Conservation (phyloP, 2,797 vertebrate species). For the Tragelaphus oryx region DNA sequence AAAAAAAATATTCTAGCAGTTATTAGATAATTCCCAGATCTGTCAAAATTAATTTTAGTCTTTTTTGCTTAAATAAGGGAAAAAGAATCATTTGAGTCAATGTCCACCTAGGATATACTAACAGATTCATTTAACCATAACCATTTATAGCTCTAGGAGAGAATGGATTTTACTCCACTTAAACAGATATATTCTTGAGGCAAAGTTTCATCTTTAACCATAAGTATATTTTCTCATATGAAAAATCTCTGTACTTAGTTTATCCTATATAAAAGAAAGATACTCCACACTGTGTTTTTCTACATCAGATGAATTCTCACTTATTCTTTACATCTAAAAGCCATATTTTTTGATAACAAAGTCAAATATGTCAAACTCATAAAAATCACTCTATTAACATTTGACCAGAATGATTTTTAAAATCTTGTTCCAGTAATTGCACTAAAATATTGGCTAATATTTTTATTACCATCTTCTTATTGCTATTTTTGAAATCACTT, state of each 20-base stretch:
- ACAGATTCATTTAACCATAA: neutral
- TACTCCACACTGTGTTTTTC: neutral
- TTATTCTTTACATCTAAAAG: neutral
- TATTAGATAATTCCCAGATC: conserved; percentile 32
- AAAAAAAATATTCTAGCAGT: conserved; percentile 17
- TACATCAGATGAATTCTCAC: neutral
- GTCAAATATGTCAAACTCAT: neutral
- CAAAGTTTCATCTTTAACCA: neutral
- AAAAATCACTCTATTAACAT: neutral
- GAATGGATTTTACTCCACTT: neutral
- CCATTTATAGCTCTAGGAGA: neutral
- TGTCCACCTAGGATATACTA: neutral
- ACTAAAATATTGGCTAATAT: neutral
- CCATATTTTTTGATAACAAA: neutral
- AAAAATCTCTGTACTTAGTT: neutral
- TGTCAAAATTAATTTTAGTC: conserved; percentile 43
- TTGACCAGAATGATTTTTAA: neutral
- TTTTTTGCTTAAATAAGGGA: conserved; percentile 13
- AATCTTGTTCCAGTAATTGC: neutral
- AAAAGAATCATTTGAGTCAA: conserved; percentile 8
- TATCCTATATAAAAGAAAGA: neutral
- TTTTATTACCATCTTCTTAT: neutral
- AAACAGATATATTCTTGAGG: neutral
- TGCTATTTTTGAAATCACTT: neutral
- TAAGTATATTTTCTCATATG: neutral